Evolutionary conservation across 2,113 vertebrate genomes (phyloP).

Genomic region (Coturnix japonica): DNA sequence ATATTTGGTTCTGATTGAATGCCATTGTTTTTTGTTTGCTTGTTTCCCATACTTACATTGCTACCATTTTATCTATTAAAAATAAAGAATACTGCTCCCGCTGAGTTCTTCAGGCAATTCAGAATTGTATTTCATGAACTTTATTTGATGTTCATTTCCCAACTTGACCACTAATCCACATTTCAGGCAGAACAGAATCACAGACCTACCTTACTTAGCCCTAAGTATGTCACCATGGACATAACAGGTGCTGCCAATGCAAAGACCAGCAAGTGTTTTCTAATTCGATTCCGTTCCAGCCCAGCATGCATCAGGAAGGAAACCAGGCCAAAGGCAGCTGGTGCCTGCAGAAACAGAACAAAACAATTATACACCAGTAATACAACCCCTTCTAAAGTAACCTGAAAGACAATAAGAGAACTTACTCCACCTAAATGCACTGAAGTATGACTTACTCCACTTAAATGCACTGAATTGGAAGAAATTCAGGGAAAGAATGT

Average conservation of each 20-base stretch:
- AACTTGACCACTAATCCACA: not conserved
- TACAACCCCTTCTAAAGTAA: not conserved
- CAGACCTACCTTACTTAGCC: conserved; percentile 91
- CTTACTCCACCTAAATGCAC: too few relatives aligned
- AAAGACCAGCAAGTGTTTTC: conserved; percentile 96
- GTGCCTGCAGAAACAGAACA: conserved; percentile 81
- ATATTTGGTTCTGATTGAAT: not conserved
- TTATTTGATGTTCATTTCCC: not conserved
- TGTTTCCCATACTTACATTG: not conserved
- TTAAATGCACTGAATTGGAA: not conserved
- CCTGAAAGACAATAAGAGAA: not conserved
- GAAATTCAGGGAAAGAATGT: not conserved
- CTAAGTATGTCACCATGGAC: conserved; percentile 93
- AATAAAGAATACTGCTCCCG: not conserved
- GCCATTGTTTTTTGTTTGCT: not conserved
- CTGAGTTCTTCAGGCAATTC: not conserved
- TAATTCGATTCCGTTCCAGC: conserved; percentile 95
- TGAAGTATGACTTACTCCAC: fast-evolving
- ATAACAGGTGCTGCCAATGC: conserved; percentile 93
- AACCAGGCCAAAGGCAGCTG: conserved; percentile 96
- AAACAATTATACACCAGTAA: not conserved
- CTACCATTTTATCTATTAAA: not conserved
- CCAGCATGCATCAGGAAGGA: conserved; percentile 99
- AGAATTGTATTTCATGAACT: not conserved
- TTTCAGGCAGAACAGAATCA: not conserved